Conservation (phyloP, 2,113 vertebrate species). For the Xyliphius kryptos region DNA sequence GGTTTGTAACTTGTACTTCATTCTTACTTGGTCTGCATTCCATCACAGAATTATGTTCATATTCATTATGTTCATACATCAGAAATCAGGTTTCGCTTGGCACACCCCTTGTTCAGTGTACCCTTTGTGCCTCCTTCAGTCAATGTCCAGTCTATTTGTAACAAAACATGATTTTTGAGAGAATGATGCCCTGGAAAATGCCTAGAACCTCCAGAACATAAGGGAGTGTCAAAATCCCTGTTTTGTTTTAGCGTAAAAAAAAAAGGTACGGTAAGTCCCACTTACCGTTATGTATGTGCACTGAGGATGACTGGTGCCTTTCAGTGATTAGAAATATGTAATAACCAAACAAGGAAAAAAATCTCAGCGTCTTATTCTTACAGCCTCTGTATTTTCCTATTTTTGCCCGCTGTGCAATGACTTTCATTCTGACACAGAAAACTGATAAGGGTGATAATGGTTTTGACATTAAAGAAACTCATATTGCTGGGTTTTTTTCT, state of each 20-base stretch:
- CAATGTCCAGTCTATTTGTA: constrained; percentile 63
- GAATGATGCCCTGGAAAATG: constrained; percentile 48
- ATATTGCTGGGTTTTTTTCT: constrained; percentile 56
- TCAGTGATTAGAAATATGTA: constrained; percentile 16
- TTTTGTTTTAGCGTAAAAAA: too few species aligned
- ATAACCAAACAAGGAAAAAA: constrained; percentile 1
- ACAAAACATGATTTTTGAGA: constrained; percentile 41
- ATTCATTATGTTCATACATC: constrained; percentile 9
- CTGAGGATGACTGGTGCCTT: constrained; percentile 36
- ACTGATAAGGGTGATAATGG: constrained; percentile 67
- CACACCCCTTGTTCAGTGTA: constrained; percentile 64
- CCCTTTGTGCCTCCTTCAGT: constrained; percentile 73
- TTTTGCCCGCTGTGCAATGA: constrained; percentile 61
- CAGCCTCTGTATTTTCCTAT: constrained; percentile 56
- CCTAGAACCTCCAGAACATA: constrained; percentile 33
- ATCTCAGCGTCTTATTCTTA: constrained; percentile 20
- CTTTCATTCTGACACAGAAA: constrained; percentile 66
- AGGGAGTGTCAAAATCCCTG: constrained; percentile 48
- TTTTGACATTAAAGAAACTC: constrained; percentile 65
- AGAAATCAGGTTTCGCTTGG: constrained; percentile 32
- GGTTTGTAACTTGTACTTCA: too few species aligned
- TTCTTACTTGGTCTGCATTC: too few species aligned
- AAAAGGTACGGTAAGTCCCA: too few species aligned
- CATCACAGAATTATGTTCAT: neutral
- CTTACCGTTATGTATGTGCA: constrained; percentile 37